Evolutionary conservation across 1,140 invertebrate species (phyloP).

Genomic region (Drosophila arawakana): DNA sequence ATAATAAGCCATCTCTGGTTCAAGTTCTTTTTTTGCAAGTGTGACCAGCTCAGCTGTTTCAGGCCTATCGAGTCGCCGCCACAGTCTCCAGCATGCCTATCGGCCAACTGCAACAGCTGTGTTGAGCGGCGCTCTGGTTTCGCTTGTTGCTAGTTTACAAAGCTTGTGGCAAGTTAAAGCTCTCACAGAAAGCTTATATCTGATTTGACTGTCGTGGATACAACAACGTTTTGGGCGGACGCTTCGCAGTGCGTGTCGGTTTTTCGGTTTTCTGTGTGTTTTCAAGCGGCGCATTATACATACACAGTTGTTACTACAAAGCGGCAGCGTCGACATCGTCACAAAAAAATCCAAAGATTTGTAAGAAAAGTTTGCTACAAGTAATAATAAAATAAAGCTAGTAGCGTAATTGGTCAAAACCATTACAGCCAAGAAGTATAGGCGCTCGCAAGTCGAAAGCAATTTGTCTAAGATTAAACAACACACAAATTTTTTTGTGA

Average conservation of each 20-base stretch:
- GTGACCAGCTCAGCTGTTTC: neutral
- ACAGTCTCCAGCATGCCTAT: conserved; percentile 6
- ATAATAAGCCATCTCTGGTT: conserved; percentile 1
- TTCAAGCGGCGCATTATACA: conserved; percentile 48
- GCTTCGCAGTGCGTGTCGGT: conserved; percentile 41
- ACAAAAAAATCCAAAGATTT: conserved; percentile 6
- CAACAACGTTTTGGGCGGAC: conserved; percentile 44
- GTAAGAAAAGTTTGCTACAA: neutral
- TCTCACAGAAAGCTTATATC: conserved; percentile 47
- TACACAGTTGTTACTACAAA: conserved; percentile 34
- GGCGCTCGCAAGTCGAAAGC: neutral
- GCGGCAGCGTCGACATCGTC: neutral
- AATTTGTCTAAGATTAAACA: neutral
- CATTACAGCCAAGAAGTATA: neutral
- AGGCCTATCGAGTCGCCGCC: conserved; percentile 20
- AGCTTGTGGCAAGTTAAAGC: conserved; percentile 71
- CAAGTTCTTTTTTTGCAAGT: neutral
- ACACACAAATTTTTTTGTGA: neutral
- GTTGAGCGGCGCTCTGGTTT: conserved; percentile 1
- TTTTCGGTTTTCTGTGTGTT: conserved; percentile 34
- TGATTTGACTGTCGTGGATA: conserved; percentile 36
- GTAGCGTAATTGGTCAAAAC: neutral
- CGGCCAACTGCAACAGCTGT: conserved; percentile 29
- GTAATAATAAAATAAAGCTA: neutral
- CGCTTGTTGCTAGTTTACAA: conserved; percentile 49